These are phyloP conservation scores for Sinocyclocheilus grahami DNA, from an alignment of 2,113 vertebrate species.

Conservation along the genomic window DNA sequence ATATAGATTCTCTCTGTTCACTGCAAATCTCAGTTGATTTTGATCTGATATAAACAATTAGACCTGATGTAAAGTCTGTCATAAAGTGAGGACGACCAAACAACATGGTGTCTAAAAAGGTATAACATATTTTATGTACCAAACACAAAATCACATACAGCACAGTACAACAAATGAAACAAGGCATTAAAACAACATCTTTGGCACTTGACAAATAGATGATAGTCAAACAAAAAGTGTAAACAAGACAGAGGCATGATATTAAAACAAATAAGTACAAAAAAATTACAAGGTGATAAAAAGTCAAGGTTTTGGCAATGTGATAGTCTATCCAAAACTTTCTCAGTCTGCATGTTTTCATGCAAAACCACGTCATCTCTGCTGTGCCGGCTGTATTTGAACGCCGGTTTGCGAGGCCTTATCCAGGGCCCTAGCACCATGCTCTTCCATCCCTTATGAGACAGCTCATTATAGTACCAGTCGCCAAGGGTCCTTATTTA, in stretches of 20 bases:
- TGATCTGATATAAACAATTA: slow-evolving; percentile 2
- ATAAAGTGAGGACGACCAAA: background rate
- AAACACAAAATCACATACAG: slow-evolving; percentile 48
- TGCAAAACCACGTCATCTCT: slow-evolving; percentile 70
- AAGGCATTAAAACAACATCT: slow-evolving; percentile 65
- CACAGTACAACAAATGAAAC: slow-evolving; percentile 52
- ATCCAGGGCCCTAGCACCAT: slow-evolving; percentile 43
- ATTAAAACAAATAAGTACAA: slow-evolving; percentile 53
- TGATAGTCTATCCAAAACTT: slow-evolving; percentile 56
- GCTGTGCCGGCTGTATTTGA: slow-evolving; percentile 41
- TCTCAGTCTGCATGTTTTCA: slow-evolving; percentile 74
- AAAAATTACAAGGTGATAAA: slow-evolving; percentile 56
- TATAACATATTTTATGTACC: slow-evolving; percentile 53
- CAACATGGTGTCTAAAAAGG: slow-evolving; percentile 45
- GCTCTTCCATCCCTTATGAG: slow-evolving; percentile 38
- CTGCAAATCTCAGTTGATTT: background rate
- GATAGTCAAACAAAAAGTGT: slow-evolving; percentile 51
- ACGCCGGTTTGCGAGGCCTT: slow-evolving; percentile 33
- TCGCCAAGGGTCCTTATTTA: slow-evolving; percentile 69
- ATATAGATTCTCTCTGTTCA: background rate
- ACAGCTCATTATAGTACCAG: slow-evolving; percentile 59
- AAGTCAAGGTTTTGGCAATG: slow-evolving; percentile 69
- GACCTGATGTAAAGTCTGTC: background rate
- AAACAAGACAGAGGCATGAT: slow-evolving; percentile 49
- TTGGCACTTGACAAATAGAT: slow-evolving; percentile 73